A percentile compares a stretch with the other conserved stretches of the same genome.
phyloP scores from a whole-genome alignment of 2,113 vertebrate genomes.

The Upupa epops region DNA sequence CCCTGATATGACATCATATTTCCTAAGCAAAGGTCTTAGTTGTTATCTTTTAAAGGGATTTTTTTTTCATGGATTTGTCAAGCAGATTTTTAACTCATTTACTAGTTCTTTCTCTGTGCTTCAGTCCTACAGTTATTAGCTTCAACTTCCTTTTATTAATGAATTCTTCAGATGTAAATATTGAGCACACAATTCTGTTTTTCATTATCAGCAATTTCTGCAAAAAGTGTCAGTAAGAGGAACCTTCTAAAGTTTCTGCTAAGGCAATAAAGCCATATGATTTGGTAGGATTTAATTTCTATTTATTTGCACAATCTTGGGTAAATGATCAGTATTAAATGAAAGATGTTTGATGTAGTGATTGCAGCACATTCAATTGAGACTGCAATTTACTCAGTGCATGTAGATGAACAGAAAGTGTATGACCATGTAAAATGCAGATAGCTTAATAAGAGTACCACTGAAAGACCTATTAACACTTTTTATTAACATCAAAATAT shows the following conservation, averaged over 20 bases:
- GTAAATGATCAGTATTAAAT: background rate
- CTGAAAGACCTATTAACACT: background rate
- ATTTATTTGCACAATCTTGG: slow-evolving; percentile 6
- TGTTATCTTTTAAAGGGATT: background rate
- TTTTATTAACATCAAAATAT: background rate
- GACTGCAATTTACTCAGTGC: background rate
- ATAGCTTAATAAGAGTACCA: background rate
- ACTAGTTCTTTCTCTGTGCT: background rate
- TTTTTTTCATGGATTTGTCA: background rate
- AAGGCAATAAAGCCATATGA: background rate
- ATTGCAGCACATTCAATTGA: background rate
- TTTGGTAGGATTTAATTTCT: background rate
- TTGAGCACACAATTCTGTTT: background rate
- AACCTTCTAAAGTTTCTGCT: background rate
- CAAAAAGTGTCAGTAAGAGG: background rate
- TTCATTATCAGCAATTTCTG: background rate
- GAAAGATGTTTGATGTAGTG: background rate
- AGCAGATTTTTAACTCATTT: background rate
- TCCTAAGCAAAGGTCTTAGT: background rate
- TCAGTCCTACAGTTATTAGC: background rate
- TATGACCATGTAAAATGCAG: background rate
- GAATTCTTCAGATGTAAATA: background rate
- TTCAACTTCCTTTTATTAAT: background rate
- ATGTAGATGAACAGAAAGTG: background rate
- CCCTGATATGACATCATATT: background rate